Evolutionary conservation across 2,888 invertebrate species (phyloP).

Genomic region (Zonitis immaculata): DNA sequence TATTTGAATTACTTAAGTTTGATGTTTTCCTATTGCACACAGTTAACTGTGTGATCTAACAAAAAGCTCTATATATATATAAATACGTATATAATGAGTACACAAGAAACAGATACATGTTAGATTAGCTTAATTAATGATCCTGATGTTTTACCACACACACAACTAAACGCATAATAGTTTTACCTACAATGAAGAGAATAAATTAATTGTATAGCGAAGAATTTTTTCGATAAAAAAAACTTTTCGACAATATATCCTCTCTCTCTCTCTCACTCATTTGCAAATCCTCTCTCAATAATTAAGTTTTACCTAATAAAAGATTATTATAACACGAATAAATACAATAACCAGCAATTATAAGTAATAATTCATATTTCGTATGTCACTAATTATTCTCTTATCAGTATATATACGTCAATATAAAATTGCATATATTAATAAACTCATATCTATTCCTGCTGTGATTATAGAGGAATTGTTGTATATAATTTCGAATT

Average conservation of each 20-base stretch:
- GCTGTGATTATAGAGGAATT: background rate
- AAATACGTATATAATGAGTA: conserved; percentile 26
- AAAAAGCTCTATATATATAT: conserved; percentile 22
- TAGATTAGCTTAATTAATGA: conserved; percentile 30
- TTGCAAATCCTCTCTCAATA: too few relatives aligned
- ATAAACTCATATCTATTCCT: conserved; percentile 1
- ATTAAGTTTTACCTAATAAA: background rate
- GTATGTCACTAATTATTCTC: conserved; percentile 23
- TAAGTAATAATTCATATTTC: conserved; percentile 24
- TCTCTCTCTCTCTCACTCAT: too few relatives aligned
- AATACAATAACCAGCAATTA: conserved; percentile 19
- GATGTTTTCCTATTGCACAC: conserved; percentile 21
- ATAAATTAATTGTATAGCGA: too few relatives aligned
- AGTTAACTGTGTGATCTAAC: conserved; percentile 26
- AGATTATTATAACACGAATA: background rate
- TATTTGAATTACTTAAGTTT: background rate
- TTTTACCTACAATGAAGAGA: background rate
- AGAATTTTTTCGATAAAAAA: too few relatives aligned
- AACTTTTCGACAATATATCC: too few relatives aligned
- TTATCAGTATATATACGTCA: conserved; percentile 11
- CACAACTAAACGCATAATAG: conserved; percentile 14
- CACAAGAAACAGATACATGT: conserved; percentile 23
- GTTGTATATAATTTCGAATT: background rate
- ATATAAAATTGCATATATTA: conserved; percentile 10
- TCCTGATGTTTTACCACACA: conserved; percentile 14